Percentiles rank a stretch among this genome's conserved stretches.
These are phyloP conservation scores for Bombus vancouverensis DNA, from an alignment of 1,140 invertebrate genomes.

Conservation along the genomic window DNA sequence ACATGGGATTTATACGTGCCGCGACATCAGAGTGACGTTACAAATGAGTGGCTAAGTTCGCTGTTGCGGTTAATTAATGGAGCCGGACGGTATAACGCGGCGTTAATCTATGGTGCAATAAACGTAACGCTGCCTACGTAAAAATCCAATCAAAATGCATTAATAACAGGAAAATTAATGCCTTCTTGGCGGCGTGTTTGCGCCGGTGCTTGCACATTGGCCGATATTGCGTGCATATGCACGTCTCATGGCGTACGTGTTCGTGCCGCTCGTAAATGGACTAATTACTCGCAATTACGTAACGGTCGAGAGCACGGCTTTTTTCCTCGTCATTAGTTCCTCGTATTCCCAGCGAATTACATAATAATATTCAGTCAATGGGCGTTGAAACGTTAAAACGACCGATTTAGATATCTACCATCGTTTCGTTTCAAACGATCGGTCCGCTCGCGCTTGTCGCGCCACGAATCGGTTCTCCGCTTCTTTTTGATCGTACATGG, in stretches of 20 bases:
- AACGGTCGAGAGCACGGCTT: constrained; percentile 53
- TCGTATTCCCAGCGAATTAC: constrained; percentile 64
- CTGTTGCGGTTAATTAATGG: constrained; percentile 73
- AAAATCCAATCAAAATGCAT: constrained; percentile 79
- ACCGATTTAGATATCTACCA: constrained; percentile 60
- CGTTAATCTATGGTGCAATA: constrained; percentile 76
- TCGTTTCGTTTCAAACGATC: constrained; percentile 21
- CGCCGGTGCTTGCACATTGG: constrained; percentile 35
- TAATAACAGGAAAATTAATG: constrained; percentile 78
- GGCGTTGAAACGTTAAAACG: constrained; percentile 62
- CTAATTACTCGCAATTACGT: constrained; percentile 75
- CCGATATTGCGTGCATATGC: constrained; percentile 45
- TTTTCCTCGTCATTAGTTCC: constrained; percentile 67
- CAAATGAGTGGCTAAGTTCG: constrained; percentile 60
- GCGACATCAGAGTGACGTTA: constrained; percentile 43
- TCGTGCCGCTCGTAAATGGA: constrained; percentile 70
- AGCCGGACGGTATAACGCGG: constrained; percentile 68
- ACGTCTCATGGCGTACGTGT: not conserved
- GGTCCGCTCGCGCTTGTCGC: not conserved
- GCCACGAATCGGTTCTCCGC: not conserved
- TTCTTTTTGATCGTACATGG: not conserved
- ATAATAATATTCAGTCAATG: constrained; percentile 69
- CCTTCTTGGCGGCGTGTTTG: constrained; percentile 30
- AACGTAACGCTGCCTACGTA: constrained; percentile 61
- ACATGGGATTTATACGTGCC: not conserved